Evolutionary conservation across 2,797 vertebrate genomes (phyloP), one percentile per base, ranked within the genome.

Genomic region (Botia almorhae): DNA sequence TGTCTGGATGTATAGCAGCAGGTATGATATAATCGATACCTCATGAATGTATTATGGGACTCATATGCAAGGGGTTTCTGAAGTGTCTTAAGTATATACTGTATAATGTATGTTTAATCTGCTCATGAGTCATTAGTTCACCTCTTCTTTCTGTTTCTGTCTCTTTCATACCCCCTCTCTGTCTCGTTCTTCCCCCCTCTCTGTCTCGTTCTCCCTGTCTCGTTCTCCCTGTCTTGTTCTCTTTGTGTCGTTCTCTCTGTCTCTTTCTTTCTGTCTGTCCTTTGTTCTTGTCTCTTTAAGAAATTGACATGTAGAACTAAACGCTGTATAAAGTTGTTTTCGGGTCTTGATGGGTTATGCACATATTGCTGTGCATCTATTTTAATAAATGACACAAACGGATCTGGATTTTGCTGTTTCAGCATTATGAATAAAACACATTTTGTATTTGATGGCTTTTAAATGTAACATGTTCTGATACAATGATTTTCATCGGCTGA

Each of bases 331-430:
- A 43, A 70, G n/a, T n/a, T 2, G 19, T 48, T 61, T 56, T 29
- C 2, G 17, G 21, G 78, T 81, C 74, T 74, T 48, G 26, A 17
- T 48, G 84, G 53, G 81, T 74, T 83, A 51, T 82, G 84, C 81
- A 77, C 23, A 23, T 23, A 39, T 56, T 63, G 50, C 55, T 17
- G 21, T 23, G 26, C 33, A 65, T 26, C 17, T 46, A 16, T 29
- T 6, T 0, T 1, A 19, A 6, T 23, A 36, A 11, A 50, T 53
- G n/a, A 7, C 43, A 7, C 7, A 6, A 46, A 46, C 46, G 11
- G 10, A 48, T 48, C 46, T 48, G 46, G 1, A 39, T 5, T 39
- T 39, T 39, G 2, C 14, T 50, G 19, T 60, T 60, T 23, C 11
- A 23, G 6, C 8, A 4, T 58, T 23, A 58, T 12, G 19, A n/a